Evolutionary conservation across 1,140 invertebrate species (phyloP), one percentile per base, ranked within the genome.

Genomic region (Caenorhabditis elegans): DNA sequence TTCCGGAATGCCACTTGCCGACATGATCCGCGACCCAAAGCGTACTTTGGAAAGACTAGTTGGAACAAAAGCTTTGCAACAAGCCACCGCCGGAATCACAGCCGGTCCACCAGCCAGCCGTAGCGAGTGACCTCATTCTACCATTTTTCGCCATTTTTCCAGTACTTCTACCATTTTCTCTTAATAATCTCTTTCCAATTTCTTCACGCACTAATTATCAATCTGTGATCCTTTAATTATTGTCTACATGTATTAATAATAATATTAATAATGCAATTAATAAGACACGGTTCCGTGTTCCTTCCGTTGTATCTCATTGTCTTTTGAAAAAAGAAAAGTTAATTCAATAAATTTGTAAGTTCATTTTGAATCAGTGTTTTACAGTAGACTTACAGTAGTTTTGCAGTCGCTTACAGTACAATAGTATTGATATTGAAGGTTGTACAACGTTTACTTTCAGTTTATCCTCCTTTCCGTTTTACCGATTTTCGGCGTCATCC

Each of bases 21-120:
- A 90, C 49, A 82, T 88, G 49, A 48, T 88, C 47, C 88, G 89
- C 82, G 89, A 90, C 76, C 88, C 88, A 8, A 82, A 86, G 77
- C 39, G 83, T 55, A 85, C 87, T 65, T 82, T 88, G n/a, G 84
- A 90, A 76, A 88, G 89, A 82, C 79, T 88, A 10, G 83, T 90
- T 36, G 80, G 80, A 24, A 76, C 78, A 13, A 48, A 81, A 76
- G 80, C 53, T 11, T 70, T 70, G 60, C 60, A 70, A 39, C 60
- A 70, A 70, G 60, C 60, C 2, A 39, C 60, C 10, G 60, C 60
- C 34, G 60, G 60, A 70, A 70, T 70, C 19, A 70, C 60, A 31
- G 60, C 60, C 60, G 60, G 60, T 70, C 60, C 60, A 70, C 46
- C 46, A 78, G 47, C 77, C 34, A 51, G 34, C 77, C 48, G 47